phyloP scores from a whole-genome alignment of 1,140 invertebrate genomes.

The Adelges cooleyi region DNA sequence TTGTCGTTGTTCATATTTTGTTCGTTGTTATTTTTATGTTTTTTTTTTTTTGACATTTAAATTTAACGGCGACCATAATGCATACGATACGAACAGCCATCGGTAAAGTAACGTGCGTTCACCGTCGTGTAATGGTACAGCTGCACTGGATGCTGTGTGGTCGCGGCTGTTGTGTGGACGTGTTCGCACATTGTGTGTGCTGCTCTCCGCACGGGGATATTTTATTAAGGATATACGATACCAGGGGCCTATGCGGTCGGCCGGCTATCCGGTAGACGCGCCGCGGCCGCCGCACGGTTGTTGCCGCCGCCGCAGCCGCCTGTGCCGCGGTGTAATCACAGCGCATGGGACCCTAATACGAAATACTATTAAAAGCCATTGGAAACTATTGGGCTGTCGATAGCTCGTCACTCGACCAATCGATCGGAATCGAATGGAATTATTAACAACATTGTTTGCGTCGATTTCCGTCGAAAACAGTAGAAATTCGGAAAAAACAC shows the following conservation, averaged over 20 bases:
- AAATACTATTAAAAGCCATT: conserved; percentile 19
- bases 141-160: neutral
- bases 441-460: too few relatives aligned
- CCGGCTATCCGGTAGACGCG: neutral
- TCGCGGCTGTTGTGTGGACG: neutral
- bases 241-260: neutral
- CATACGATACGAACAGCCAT: too few relatives aligned
- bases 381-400: conserved; percentile 12
- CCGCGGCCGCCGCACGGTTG: neutral
- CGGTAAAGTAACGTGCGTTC: too few relatives aligned
- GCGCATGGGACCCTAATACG: neutral
- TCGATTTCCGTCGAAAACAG: too few relatives aligned
- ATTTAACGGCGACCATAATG: too few relatives aligned
- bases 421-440: neutral
- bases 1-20: too few relatives aligned
- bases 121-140: too few relatives aligned
- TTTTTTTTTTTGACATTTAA: too few relatives aligned
- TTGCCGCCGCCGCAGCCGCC: neutral
- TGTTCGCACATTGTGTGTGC: too few relatives aligned
- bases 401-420: neutral
- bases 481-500: too few relatives aligned
- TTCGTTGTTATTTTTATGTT: too few relatives aligned
- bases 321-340: too few relatives aligned
- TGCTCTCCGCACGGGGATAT: neutral
- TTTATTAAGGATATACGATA: conserved; percentile 10